phyloP scores from a whole-genome alignment of 2,797 vertebrate species.

The Gallirallus australis region DNA sequence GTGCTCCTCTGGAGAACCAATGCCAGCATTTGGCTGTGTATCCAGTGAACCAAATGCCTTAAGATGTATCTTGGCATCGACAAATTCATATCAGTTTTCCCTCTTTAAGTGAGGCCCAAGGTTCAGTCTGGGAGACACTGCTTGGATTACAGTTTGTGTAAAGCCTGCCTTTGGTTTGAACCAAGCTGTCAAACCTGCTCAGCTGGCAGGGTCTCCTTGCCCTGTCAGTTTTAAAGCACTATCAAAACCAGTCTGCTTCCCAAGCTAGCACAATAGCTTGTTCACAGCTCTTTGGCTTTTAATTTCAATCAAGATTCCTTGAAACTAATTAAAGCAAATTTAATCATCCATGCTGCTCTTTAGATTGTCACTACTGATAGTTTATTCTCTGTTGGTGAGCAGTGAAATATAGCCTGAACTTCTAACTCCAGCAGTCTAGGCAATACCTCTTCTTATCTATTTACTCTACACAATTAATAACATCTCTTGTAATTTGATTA shows the following conservation, averaged over 20 bases:
- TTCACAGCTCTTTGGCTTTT: neutral
- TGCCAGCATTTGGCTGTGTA: neutral
- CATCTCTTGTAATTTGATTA: neutral
- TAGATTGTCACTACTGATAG: neutral
- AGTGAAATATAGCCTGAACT: neutral
- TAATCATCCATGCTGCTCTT: neutral
- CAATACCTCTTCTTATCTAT: neutral
- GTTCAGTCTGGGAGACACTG: neutral
- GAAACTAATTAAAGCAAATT: constrained; percentile 36
- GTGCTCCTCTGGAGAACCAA: neutral
- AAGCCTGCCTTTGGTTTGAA: neutral
- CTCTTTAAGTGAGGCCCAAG: neutral
- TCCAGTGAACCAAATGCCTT: neutral
- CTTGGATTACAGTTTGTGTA: neutral
- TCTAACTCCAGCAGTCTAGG: neutral
- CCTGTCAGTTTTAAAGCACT: neutral
- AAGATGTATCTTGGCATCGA: neutral
- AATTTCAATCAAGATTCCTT: constrained; percentile 22
- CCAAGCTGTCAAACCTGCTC: neutral
- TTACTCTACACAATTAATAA: neutral
- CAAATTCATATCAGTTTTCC: neutral
- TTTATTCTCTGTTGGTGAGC: neutral
- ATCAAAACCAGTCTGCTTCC: neutral
- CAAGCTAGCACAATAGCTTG: neutral
- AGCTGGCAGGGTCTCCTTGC: neutral